A percentile compares a stretch with the other conserved stretches of the same genome.
These are phyloP conservation scores for Pithys albifrons DNA, from an alignment of 2,113 vertebrate species.

Conservation along the genomic window DNA sequence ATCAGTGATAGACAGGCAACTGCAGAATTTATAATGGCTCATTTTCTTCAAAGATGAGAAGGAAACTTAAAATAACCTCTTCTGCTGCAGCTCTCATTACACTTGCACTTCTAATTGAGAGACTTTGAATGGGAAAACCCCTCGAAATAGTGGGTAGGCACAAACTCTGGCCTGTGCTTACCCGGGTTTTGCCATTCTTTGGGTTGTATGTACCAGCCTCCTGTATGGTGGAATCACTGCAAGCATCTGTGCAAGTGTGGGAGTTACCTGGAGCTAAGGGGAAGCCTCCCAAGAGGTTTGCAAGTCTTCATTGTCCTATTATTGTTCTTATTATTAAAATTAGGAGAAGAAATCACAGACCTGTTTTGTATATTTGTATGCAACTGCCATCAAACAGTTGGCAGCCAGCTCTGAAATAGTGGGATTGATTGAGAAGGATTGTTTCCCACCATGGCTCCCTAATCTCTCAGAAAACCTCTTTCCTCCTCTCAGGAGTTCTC, in stretches of 20 bases:
- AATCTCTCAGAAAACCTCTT: not conserved
- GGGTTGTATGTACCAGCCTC: not conserved
- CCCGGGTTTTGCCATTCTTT: not conserved
- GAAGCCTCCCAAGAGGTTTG: not conserved
- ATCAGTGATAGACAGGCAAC: constrained; percentile 44
- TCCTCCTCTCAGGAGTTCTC: constrained; percentile 29
- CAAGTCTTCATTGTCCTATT: not conserved
- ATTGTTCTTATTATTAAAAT: constrained; percentile 37
- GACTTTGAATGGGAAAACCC: not conserved
- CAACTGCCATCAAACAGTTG: constrained; percentile 5
- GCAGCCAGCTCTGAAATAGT: constrained; percentile 39
- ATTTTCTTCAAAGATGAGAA: constrained; percentile 28
- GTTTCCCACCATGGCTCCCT: not conserved
- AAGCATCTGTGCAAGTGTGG: not conserved
- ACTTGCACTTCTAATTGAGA: not conserved
- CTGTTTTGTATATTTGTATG: not conserved
- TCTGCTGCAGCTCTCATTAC: not conserved
- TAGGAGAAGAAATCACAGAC: constrained; percentile 3
- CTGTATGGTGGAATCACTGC: not conserved
- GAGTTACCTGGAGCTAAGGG: not conserved
- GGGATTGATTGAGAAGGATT: not conserved
- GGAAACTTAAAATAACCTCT: constrained; percentile 39
- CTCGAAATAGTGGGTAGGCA: not conserved
- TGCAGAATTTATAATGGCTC: constrained; percentile 47
- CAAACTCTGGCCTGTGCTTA: not conserved